A percentile compares a stretch with the other conserved stretches of the same genome.
Conservation (phyloP, 92 coral and sea anemone genomes). For the Hydrozoanthus gracilis region DNA sequence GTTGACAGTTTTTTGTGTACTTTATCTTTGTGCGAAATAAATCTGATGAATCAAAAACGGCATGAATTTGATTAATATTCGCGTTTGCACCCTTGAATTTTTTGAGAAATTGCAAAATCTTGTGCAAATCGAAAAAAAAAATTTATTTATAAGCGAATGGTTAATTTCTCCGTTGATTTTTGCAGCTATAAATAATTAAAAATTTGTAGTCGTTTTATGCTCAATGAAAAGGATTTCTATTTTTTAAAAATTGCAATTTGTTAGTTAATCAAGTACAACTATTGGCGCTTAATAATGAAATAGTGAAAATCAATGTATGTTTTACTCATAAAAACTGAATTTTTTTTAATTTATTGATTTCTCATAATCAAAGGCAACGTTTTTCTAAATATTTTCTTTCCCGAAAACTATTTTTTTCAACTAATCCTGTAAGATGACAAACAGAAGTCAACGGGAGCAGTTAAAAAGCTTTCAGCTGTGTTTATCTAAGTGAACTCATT, state of each 20-base stretch:
- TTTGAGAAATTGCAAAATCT: neutral
- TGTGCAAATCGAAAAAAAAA: too few species aligned
- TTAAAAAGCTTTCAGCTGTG: constrained; percentile 64
- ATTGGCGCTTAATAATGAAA: neutral
- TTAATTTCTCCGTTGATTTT: neutral
- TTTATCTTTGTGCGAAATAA: neutral
- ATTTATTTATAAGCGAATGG: neutral
- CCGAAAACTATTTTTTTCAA: neutral
- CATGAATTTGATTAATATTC: constrained; percentile 8
- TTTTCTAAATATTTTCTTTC: neutral
- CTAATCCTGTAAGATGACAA: neutral
- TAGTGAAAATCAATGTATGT: neutral
- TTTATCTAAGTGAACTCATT: constrained; percentile 54
- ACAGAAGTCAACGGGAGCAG: constrained; percentile 1
- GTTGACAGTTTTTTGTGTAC: neutral
- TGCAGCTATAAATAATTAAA: too few species aligned
- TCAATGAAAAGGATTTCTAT: too few species aligned
- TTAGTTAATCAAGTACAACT: neutral
- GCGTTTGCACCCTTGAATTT: neutral
- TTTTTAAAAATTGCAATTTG: neutral
- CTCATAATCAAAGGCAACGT: too few species aligned
- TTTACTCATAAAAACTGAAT: neutral
- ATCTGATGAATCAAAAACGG: neutral
- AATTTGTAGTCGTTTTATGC: too few species aligned
- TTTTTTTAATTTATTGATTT: neutral